phyloP scores from a whole-genome alignment of 2,888 invertebrate genomes.

The Cephus nigrinus region DNA sequence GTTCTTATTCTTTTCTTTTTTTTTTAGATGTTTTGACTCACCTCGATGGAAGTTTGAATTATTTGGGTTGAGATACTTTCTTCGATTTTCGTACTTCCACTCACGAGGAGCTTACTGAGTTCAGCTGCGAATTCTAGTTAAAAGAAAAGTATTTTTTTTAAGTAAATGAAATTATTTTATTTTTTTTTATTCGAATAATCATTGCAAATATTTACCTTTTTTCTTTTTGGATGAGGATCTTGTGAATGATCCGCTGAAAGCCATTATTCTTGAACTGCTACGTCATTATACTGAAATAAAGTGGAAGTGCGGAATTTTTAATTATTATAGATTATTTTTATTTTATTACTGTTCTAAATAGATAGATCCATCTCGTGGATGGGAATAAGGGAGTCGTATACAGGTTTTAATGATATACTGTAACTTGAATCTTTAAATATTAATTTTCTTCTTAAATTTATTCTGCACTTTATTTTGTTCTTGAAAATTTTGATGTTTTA shows the following conservation, averaged over 20 bases:
- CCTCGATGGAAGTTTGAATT: conserved; percentile 32
- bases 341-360: not conserved
- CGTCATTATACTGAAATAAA: conserved; percentile 54
- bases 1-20: not conserved
- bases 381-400: not conserved
- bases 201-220: conserved; percentile 41
- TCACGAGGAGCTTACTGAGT: conserved; percentile 44
- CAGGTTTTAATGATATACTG: not conserved
- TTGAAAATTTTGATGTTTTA: not conserved
- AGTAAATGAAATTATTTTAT: conserved; percentile 6
- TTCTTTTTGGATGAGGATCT: conserved; percentile 47
- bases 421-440: not conserved
- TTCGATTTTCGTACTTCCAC: conserved; percentile 39
- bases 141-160: conserved; percentile 12
- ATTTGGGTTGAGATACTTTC: conserved; percentile 37
- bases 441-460: not conserved
- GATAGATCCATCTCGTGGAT: not conserved
- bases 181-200: conserved; percentile 9
- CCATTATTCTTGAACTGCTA: conserved; percentile 46
- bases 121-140: conserved; percentile 46
- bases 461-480: not conserved
- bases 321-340: not conserved
- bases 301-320: not conserved
- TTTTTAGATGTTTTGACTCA: conserved; percentile 22
- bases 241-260: conserved; percentile 46